These are phyloP conservation scores for Cremastinae sp. DNA, from an alignment of 2,888 invertebrate genomes.

Conservation along the genomic window DNA sequence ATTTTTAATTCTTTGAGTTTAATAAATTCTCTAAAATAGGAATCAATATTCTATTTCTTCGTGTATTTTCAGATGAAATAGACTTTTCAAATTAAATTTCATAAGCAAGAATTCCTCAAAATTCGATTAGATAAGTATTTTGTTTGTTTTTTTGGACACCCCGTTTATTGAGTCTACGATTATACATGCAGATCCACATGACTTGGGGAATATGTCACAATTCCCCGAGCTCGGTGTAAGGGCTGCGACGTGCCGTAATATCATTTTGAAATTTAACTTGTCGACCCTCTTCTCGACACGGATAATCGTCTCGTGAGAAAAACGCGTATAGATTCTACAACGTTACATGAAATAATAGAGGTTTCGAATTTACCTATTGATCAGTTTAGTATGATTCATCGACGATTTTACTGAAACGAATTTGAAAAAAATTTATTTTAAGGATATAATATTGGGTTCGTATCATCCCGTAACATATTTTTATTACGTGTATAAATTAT, in stretches of 20 bases:
- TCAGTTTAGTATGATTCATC: slow-evolving; percentile 32
- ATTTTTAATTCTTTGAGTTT: too few relatives aligned
- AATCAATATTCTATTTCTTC: too few relatives aligned
- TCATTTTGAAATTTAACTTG: slow-evolving; percentile 63
- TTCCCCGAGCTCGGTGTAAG: slow-evolving; percentile 49
- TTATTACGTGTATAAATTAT: too few relatives aligned
- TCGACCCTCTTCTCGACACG: slow-evolving; percentile 57
- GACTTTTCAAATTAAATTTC: too few relatives aligned
- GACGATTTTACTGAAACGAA: neutral
- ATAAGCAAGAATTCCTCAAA: too few relatives aligned
- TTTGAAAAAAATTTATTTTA: neutral
- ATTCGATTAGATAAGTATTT: too few relatives aligned
- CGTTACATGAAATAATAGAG: slow-evolving; percentile 31
- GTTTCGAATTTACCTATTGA: slow-evolving; percentile 28
- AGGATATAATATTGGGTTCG: neutral
- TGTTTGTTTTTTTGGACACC: too few relatives aligned
- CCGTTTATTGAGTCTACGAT: slow-evolving; percentile 2
- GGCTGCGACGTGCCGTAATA: slow-evolving; percentile 38
- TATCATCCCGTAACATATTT: too few relatives aligned
- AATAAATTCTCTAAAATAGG: too few relatives aligned
- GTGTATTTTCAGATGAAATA: too few relatives aligned
- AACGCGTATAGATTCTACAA: slow-evolving; percentile 25
- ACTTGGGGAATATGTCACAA: slow-evolving; percentile 32
- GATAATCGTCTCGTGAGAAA: slow-evolving; percentile 40
- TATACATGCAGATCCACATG: slow-evolving; percentile 4